Base-by-base conservation (phyloP, 1,140 invertebrate species). In the Cotesia glomerata region DNA sequence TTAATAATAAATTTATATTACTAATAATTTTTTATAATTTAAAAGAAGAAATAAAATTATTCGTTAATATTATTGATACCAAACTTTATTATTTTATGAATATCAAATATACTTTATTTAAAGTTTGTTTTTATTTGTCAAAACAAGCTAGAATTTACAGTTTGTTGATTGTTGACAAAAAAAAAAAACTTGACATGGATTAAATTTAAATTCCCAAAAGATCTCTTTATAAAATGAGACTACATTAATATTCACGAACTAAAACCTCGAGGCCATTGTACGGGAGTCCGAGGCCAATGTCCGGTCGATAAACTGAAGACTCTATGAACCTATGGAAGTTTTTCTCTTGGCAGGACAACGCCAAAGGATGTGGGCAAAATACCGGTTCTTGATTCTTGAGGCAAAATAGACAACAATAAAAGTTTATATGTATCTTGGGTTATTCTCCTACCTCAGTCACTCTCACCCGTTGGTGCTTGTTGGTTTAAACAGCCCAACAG, bases 341-440 rank as follows among this genome's bases (percentile, higher is more conserved):
- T 13, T 62, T 35, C 59, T 13, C 7, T 32, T 34, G 5, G 11
- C 34, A 35, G 11, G 26, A 35, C 11, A 14, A 36, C 32, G 14
- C 13, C 13, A 13, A 13, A 34, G 13, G 9, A 16, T n/a, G 32
- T 45, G 35, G 35, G 9, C 35, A 62, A 62, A 62, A 62, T 62
- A 62, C 59, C 59, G 59, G 59, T 62, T 62, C 59, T 62, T 11
- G 4, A 26, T 62, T 62, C 59, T 62, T 11, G 13, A 26, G 59
- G 26, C 14, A 26, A 35, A 36, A 62, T 62, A 36, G 35, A 8
- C 32, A 62, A 62, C 59, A 11, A 62, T 62, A 26, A 26, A 11
- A 58, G 13, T 16, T 1, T 7, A 16, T 16, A 59, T 32, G 54
- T 34, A 14, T 9, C 26, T 9, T 9, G 5, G 3, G 16, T 26